Evolutionary conservation across 2,888 invertebrate species (phyloP).

Genomic region (Tenthredo notha): DNA sequence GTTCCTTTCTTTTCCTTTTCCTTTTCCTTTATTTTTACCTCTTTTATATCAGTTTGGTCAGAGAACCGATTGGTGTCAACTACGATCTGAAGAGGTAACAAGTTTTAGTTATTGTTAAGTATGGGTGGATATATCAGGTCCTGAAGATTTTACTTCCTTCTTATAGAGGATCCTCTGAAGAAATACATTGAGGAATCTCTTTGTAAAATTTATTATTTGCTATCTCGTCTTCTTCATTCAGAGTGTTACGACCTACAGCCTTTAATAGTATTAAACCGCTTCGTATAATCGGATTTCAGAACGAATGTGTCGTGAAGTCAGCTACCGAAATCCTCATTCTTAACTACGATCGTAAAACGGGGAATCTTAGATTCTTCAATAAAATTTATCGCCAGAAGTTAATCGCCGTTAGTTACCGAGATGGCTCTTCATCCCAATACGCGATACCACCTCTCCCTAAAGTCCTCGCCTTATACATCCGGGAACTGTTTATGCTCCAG

Average conservation of each 20-base stretch:
- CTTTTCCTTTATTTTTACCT: not conserved
- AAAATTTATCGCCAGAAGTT: constrained; percentile 24
- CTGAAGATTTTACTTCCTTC: not conserved
- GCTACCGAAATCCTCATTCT: not conserved
- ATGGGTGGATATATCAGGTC: too few species aligned
- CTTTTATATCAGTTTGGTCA: not conserved
- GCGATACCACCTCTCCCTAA: not conserved
- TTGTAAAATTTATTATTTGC: constrained; percentile 23
- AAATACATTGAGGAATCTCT: constrained; percentile 24
- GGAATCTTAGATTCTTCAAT: constrained; percentile 6
- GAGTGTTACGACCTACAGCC: not conserved
- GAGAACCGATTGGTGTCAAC: constrained; percentile 14
- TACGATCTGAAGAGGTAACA: constrained; percentile 18
- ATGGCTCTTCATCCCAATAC: not conserved
- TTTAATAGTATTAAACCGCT: constrained; percentile 23
- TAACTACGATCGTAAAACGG: constrained; percentile 26
- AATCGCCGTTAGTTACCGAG: not conserved
- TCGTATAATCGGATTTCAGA: constrained; percentile 20
- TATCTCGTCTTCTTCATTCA: constrained; percentile 24
- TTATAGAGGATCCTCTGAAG: not conserved
- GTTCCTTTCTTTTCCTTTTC: not conserved
- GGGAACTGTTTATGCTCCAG: constrained; percentile 7
- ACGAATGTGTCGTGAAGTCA: constrained; percentile 16
- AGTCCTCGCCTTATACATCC: not conserved
- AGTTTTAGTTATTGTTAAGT: constrained; percentile 15